Base-by-base conservation (phyloP, 2,113 vertebrate genomes). In the Trichomycterus rosablanca region DNA sequence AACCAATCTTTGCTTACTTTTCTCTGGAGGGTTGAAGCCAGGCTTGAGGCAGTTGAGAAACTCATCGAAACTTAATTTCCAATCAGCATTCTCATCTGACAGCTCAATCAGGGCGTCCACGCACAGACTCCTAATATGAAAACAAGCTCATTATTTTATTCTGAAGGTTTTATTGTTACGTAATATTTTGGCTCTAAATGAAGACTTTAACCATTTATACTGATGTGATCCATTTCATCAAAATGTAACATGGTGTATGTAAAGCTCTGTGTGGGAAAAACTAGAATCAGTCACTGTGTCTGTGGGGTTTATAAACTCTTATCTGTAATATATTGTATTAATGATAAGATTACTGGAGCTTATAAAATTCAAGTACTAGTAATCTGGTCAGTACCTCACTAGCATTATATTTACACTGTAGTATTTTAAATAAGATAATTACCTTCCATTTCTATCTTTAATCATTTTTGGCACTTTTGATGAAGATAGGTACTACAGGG, bases 21-120 rank as follows among this genome's bases (percentile, higher is more conserved):
- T 94, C 79, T 94, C 92, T 9, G 91, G 88, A 49, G 93, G 92
- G 59, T 83, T 90, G 83, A 90, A 97, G 30, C 83, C 81, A 2
- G 92, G 88, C 48, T 90, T 94, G 78, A 97, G 87, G 74, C 93
- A 96, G 81, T 92, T 94, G 67, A 92, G 85, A 72, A 97, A 97
- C 78, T 97, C 93, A 7, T 76, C 86, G 66, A 95, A 92, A 81
- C 88, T 95, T 73, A 97, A 87, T 81, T 95, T 97, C 94, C 93
- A 97, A 80, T 97, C 93, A 7, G 92, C 89, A 16, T 97, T 94
- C 80, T 97, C 93, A 78, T 97, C 93, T 1, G 93, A 94, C 8
- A 97, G 85, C 74, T 95, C 92, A 1, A 97, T 95, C 65, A 97
- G 85, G 52, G 93, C 93, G 61, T 97, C 93, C 0, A 93, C 87